Percentiles rank a stretch among this genome's conserved stretches.
phyloP scores from a whole-genome alignment of 2,888 invertebrate genomes.

The Acronicta aceris region DNA sequence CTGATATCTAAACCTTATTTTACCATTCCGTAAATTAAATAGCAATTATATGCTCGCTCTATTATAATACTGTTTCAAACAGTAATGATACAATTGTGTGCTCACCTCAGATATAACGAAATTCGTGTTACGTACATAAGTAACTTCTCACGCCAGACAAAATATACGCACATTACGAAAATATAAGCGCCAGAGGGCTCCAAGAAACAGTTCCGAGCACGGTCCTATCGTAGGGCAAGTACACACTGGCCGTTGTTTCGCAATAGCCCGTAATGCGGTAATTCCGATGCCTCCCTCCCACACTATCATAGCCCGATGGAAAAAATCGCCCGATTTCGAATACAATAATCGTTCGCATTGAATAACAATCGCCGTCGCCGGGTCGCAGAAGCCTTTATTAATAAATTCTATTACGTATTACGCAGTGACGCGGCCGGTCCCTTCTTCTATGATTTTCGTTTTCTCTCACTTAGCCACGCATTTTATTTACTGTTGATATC shows the following conservation, averaged over 20 bases:
- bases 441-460: constrained; percentile 36
- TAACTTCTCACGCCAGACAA: not conserved
- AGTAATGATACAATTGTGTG: not conserved
- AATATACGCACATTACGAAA: not conserved
- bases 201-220: not conserved
- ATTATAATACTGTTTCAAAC: not conserved
- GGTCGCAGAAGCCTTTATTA: constrained; percentile 54
- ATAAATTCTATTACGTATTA: constrained; percentile 60
- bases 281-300: constrained; percentile 54
- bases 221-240: constrained; percentile 2
- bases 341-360: constrained; percentile 65
- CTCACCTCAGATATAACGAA: too few species aligned
- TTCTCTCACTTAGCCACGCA: constrained; percentile 31
- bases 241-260: constrained; percentile 47
- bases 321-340: constrained; percentile 58
- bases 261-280: constrained; percentile 54
- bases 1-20: too few species aligned
- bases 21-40: too few species aligned
- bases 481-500: constrained; percentile 40
- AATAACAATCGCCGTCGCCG: constrained; percentile 58
- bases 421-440: constrained; percentile 26
- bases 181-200: not conserved
- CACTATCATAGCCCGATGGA: constrained; percentile 46
- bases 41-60: too few species aligned
- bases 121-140: not conserved